Evolutionary conservation across 2,113 vertebrate species (phyloP), one percentile per base, ranked within the genome.

Genomic region (Numenius arquata): DNA sequence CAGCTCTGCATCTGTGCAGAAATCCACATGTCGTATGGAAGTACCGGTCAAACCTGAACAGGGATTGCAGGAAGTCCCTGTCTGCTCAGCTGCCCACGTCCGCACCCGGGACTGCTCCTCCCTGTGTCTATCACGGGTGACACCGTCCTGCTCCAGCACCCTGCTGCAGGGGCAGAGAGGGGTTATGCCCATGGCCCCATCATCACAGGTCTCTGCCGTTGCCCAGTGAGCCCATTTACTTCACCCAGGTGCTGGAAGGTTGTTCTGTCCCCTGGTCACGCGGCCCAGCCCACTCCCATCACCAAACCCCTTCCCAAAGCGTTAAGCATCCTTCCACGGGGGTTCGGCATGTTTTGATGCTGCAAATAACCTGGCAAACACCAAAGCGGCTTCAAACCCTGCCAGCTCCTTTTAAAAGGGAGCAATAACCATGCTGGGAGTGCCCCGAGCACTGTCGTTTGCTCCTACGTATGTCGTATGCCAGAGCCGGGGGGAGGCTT

Each of bases 131-230:
- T 61, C 30, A 56, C 34, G 71, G 36, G 29, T 27, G 23, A 30
- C 87, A 74, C 68, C 5, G 3, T 48, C 48, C 30, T 0, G 0
- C 25, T 38, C 55, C n/a, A 8, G 36, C 0, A 0, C 45, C 12
- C 17, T 45, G n/a, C 32, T 67, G 41, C 32, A 30, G 6, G 20
- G 15, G 12, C 50, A 86, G 11, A 53, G 29, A 3, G 0, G 8
- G 11, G 50, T 34, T 65, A 29, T 29, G 45, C 21, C 58, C 38
- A 6, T 13, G 40, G 12, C 22, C 40, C 56, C 81, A 30, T 55
- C 9, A 3, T 65, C 53, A 55, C 59, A 30, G 16, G 25, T 66
- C 56, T 79, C 88, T 67, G 66, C 36, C 19, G 12, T 2, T 3
- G 30, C 36, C 43, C 58, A 48, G 26, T 6, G 9, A 83, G 52